Percentiles rank a stretch among this genome's conserved stretches.
These are phyloP conservation scores for Caenorhabditis wallacei DNA, from an alignment of 2,888 invertebrate species.

Conservation along the genomic window DNA sequence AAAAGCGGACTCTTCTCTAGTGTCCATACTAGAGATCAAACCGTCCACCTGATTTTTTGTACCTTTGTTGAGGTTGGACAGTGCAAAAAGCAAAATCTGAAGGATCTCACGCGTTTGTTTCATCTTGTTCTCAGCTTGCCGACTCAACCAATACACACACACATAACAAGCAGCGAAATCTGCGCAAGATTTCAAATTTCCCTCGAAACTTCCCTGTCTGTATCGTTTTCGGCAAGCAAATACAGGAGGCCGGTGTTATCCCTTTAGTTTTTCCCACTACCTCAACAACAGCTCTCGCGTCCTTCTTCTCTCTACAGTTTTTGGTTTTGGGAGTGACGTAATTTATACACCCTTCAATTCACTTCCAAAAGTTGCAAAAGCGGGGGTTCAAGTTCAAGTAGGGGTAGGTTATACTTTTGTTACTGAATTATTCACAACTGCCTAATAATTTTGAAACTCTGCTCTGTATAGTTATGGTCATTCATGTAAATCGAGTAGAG, in stretches of 20 bases:
- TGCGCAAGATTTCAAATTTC: slow-evolving; percentile 51
- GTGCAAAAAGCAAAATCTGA: slow-evolving; percentile 59
- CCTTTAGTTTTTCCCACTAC: slow-evolving; percentile 42
- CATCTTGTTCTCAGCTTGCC: slow-evolving; percentile 49
- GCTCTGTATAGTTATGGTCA: not conserved
- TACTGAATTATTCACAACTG: not conserved
- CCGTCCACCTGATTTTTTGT: slow-evolving; percentile 53
- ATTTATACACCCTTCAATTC: slow-evolving; percentile 44
- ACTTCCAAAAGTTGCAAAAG: slow-evolving; percentile 32
- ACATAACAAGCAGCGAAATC: slow-evolving; percentile 21
- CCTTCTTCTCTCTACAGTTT: slow-evolving; percentile 14
- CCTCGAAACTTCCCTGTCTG: slow-evolving; percentile 47
- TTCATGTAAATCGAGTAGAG: not conserved
- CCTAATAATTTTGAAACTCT: slow-evolving; percentile 5
- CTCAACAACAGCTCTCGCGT: slow-evolving; percentile 56
- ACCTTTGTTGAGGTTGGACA: slow-evolving; percentile 46
- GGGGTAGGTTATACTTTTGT: not conserved
- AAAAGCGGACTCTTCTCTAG: slow-evolving; percentile 22
- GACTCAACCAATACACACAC: slow-evolving; percentile 54
- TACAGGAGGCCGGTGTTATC: slow-evolving; percentile 53
- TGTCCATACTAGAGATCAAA: slow-evolving; percentile 19
- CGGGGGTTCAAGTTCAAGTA: slow-evolving; percentile 39
- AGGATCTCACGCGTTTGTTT: slow-evolving; percentile 55
- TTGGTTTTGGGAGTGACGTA: slow-evolving; percentile 47
- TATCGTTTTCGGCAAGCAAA: slow-evolving; percentile 63